A percentile compares a stretch with the other conserved stretches of the same genome.
Conservation (phyloP, 2,888 invertebrate genomes). For the Tholera decimalis region DNA sequence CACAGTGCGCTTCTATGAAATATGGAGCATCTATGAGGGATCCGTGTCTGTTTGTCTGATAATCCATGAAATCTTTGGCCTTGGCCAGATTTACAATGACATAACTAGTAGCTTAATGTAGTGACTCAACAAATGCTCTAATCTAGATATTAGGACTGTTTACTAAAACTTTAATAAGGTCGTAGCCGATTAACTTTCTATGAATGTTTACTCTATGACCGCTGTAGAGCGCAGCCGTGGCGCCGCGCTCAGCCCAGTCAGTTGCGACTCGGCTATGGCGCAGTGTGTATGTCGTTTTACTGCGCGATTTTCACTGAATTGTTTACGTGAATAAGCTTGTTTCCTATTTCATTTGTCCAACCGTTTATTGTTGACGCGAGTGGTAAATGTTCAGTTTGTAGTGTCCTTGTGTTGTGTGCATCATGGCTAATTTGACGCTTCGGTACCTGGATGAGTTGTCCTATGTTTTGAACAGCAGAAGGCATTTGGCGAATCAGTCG, state of each 20-base stretch:
- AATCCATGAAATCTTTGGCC: constrained; percentile 9
- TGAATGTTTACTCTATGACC: constrained; percentile 65
- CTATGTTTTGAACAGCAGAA: constrained; percentile 86
- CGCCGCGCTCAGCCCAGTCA: constrained; percentile 72
- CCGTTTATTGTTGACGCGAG: constrained; percentile 66
- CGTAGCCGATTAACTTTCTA: constrained; percentile 67
- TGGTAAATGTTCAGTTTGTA: constrained; percentile 67
- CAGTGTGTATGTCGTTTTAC: constrained; percentile 59
- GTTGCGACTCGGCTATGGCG: constrained; percentile 77
- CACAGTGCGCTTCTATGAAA: constrained; percentile 21
- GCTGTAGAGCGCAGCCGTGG: constrained; percentile 58
- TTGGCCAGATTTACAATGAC: constrained; percentile 34
- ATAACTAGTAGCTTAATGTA: constrained; percentile 35
- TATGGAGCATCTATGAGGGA: constrained; percentile 1
- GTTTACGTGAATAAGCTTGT: constrained; percentile 77
- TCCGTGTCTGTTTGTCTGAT: constrained; percentile 10
- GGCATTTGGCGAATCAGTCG: constrained; percentile 83
- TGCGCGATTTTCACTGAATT: constrained; percentile 57
- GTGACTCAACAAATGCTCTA: constrained; percentile 49
- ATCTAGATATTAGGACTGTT: constrained; percentile 57
- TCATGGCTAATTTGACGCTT: constrained; percentile 88
- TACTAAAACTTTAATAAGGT: constrained; percentile 64
- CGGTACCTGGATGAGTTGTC: constrained; percentile 90
- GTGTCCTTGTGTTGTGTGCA: constrained; percentile 69
- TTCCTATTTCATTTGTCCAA: constrained; percentile 65